Percentiles rank a stretch among this genome's conserved stretches.
These are phyloP conservation scores for Trochalopteron elliotii DNA, from an alignment of 2,113 vertebrate species.

Conservation along the genomic window DNA sequence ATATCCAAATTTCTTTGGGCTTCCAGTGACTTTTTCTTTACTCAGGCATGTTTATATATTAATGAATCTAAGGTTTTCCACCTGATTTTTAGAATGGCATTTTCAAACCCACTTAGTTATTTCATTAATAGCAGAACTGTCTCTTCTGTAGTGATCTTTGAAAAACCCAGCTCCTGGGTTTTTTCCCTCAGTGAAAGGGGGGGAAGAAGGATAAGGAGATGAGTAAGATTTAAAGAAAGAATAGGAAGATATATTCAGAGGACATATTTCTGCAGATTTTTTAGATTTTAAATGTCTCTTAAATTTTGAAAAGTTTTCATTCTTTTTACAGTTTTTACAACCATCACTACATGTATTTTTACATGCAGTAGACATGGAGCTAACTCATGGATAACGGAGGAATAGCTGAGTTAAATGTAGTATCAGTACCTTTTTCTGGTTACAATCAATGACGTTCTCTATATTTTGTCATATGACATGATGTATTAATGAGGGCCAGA, in stretches of 20 bases:
- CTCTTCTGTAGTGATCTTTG: neutral
- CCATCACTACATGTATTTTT: neutral
- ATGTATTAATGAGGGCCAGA: neutral
- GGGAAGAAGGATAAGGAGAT: neutral
- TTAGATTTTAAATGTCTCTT: neutral
- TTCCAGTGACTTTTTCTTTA: neutral
- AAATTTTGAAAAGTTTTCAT: neutral
- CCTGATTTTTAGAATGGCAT: neutral
- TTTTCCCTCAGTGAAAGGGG: neutral
- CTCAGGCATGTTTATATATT: neutral
- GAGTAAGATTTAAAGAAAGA: neutral
- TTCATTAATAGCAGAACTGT: neutral
- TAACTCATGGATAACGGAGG: neutral
- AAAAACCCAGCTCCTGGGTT: accelerated
- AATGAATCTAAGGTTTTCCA: neutral
- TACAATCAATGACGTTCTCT: neutral
- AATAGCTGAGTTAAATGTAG: neutral
- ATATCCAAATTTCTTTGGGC: neutral
- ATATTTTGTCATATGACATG: neutral
- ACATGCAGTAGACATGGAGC: neutral
- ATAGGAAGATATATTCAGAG: neutral
- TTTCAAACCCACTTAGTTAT: neutral
- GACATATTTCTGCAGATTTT: neutral
- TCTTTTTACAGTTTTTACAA: neutral
- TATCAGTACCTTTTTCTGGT: neutral